A percentile compares a stretch with the other conserved stretches of the same genome.
Evolutionary conservation across 2,888 invertebrate genomes (phyloP).

Genomic region (Nipponacmea schrenckii): DNA sequence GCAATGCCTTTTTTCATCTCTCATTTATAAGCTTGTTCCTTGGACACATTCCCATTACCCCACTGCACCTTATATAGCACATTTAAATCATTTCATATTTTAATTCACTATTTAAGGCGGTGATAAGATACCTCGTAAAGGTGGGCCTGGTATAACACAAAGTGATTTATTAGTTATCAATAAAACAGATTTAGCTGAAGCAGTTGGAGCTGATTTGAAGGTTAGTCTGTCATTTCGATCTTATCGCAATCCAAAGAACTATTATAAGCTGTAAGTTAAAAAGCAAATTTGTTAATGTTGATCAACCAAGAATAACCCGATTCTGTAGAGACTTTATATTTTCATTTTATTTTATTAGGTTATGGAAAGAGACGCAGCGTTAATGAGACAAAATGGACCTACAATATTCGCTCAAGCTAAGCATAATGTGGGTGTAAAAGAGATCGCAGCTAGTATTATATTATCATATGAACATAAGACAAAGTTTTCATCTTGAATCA

Average conservation of each 20-base stretch:
- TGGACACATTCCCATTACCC: no score
- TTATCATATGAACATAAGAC: slow-evolving; percentile 33
- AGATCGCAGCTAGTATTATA: slow-evolving; percentile 48
- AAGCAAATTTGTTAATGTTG: no score
- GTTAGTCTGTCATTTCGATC: slow-evolving; percentile 32
- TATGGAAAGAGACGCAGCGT: slow-evolving; percentile 52
- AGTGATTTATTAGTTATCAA: slow-evolving; percentile 64
- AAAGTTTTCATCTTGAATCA: background rate
- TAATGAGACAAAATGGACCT: slow-evolving; percentile 57
- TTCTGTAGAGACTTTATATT: no score
- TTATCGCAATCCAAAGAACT: background rate
- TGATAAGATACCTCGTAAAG: slow-evolving; percentile 63
- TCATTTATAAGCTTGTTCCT: no score
- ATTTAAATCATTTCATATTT: no score
- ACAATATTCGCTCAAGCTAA: slow-evolving; percentile 58
- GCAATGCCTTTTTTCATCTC: no score
- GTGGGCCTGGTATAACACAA: slow-evolving; percentile 64
- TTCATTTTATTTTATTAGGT: no score
- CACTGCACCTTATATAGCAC: no score
- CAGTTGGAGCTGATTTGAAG: slow-evolving; percentile 62
- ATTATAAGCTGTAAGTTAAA: background rate
- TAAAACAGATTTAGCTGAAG: slow-evolving; percentile 63
- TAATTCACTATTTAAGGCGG: slow-evolving; percentile 57
- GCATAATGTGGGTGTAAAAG: slow-evolving; percentile 50
- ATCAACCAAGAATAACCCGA: no score